phyloP scores from a whole-genome alignment of 1,140 invertebrate species.

The Colletes gigas region DNA sequence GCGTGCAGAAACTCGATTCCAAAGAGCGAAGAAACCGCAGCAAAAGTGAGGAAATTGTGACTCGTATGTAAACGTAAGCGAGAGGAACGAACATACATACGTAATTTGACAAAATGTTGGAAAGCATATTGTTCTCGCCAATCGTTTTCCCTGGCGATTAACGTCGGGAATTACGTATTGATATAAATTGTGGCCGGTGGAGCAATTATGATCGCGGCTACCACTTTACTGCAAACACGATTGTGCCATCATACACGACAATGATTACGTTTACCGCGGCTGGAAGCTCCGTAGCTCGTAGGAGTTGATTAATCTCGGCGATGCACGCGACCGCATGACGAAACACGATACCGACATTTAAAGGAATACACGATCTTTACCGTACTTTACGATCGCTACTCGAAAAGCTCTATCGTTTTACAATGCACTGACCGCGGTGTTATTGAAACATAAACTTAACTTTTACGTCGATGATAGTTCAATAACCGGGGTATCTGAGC shows the following conservation, averaged over 20 bases:
- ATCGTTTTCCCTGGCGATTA: too few species aligned
- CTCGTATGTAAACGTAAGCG: too few species aligned
- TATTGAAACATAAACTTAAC: neutral
- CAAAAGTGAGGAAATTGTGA: neutral
- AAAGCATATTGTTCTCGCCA: too few species aligned
- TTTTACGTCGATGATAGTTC: too few species aligned
- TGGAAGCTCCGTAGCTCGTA: constrained; percentile 35
- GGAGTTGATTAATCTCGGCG: constrained; percentile 40
- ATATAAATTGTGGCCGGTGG: neutral
- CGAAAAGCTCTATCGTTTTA: neutral
- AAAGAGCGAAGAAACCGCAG: neutral
- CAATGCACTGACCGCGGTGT: neutral
- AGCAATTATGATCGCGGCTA: constrained; percentile 29
- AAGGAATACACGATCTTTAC: constrained; percentile 29
- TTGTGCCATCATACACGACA: constrained; percentile 25
- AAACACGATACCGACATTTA: constrained; percentile 33
- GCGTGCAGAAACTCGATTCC: neutral
- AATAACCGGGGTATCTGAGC: too few species aligned
- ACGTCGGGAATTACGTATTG: too few species aligned
- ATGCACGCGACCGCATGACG: constrained; percentile 24
- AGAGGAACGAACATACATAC: too few species aligned
- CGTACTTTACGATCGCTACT: neutral
- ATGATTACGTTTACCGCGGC: constrained; percentile 39
- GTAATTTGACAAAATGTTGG: too few species aligned
- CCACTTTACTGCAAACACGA: constrained; percentile 10